Conservation (phyloP, 2,797 vertebrate genomes). For the Aquila chrysaetos region DNA sequence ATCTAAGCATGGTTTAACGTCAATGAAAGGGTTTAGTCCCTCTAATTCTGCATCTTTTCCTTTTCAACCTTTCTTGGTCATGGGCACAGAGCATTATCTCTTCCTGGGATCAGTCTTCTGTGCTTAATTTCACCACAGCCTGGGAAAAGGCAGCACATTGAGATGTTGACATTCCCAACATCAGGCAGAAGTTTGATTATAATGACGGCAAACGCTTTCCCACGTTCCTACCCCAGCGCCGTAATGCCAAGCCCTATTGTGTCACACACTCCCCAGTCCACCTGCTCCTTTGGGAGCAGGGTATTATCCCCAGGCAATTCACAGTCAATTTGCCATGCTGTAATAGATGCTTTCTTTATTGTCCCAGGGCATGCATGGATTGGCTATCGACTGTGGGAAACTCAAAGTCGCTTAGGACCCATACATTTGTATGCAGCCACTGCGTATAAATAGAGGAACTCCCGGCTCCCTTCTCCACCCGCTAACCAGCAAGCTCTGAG, state of each 20-base stretch:
- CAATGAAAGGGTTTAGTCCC: slow-evolving; percentile 47
- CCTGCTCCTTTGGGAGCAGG: slow-evolving; percentile 79
- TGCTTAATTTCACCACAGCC: slow-evolving; percentile 37
- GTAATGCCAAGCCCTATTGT: slow-evolving; percentile 66
- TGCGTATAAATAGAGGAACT: slow-evolving; percentile 82
- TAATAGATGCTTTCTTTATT: slow-evolving; percentile 78
- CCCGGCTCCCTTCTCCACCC: background rate
- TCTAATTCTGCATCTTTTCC: slow-evolving; percentile 33
- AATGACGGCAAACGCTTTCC: slow-evolving; percentile 75
- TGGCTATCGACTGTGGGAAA: slow-evolving; percentile 94
- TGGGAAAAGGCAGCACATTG: slow-evolving; percentile 76
- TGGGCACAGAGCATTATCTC: slow-evolving; percentile 6
- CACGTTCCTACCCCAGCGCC: slow-evolving; percentile 68
- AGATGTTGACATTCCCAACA: slow-evolving; percentile 54
- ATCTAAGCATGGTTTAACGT: slow-evolving; percentile 58
- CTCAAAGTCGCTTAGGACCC: slow-evolving; percentile 81
- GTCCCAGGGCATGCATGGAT: slow-evolving; percentile 73
- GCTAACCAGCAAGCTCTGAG: background rate
- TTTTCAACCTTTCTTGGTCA: background rate
- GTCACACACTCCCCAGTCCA: slow-evolving; percentile 69
- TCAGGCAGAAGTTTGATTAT: slow-evolving; percentile 66
- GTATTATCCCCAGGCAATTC: slow-evolving; percentile 81
- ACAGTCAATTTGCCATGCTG: slow-evolving; percentile 79
- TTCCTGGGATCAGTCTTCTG: slow-evolving; percentile 36
- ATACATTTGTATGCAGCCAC: slow-evolving; percentile 85